phyloP scores from a whole-genome alignment of 2,888 invertebrate species.

The Graphium colonna region DNA sequence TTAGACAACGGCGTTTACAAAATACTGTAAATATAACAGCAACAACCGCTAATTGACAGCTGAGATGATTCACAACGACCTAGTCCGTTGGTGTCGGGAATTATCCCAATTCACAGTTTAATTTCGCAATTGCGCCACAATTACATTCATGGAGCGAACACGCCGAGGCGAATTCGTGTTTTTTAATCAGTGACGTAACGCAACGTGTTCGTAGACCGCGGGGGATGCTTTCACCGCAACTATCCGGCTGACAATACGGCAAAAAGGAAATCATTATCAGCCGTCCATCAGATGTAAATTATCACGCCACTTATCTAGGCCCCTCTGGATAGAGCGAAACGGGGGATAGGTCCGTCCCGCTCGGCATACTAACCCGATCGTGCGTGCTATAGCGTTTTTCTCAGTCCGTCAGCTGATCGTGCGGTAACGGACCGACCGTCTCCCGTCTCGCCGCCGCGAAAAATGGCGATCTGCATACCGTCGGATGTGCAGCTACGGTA shows the following conservation, averaged over 20 bases:
- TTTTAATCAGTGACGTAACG: not conserved
- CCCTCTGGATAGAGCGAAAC: conserved; percentile 51
- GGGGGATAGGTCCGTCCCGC: conserved; percentile 42
- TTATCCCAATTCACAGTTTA: conserved; percentile 59
- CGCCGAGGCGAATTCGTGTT: conserved; percentile 15
- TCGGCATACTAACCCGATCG: conserved; percentile 68
- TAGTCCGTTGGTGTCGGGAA: conserved; percentile 42
- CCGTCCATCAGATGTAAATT: conserved; percentile 69
- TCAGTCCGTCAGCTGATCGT: conserved; percentile 59
- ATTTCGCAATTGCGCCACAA: conserved; percentile 51
- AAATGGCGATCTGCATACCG: conserved; percentile 61
- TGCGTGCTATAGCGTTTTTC: conserved; percentile 62
- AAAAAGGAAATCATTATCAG: conserved; percentile 66
- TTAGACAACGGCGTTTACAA: too few species aligned
- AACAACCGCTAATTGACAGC: conserved; percentile 42
- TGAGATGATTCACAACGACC: conserved; percentile 58
- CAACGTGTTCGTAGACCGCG: too few species aligned
- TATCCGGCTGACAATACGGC: conserved; percentile 48
- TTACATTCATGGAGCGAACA: conserved; percentile 17
- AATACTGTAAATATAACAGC: too few species aligned
- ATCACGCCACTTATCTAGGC: conserved; percentile 66
- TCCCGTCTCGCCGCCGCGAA: conserved; percentile 41
- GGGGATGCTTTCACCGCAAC: conserved; percentile 48
- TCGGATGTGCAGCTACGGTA: conserved; percentile 40
- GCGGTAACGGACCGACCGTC: conserved; percentile 37